Evolutionary conservation across 2,797 vertebrate genomes (phyloP).

Genomic region (Sebastes hubbsi): DNA sequence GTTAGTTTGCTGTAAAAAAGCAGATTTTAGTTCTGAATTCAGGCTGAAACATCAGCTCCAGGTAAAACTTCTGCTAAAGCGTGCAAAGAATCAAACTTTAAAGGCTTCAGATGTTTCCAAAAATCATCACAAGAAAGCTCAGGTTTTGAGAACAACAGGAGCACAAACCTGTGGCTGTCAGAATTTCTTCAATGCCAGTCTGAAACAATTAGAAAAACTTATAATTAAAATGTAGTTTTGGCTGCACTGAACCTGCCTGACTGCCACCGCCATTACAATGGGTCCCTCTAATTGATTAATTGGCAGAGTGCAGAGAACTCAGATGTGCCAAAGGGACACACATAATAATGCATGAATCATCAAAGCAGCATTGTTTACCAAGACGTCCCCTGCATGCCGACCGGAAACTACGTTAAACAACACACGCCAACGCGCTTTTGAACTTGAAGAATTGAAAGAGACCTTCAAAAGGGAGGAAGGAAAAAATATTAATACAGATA

Average conservation of each 20-base stretch:
- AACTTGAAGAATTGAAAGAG: slow-evolving; percentile 49
- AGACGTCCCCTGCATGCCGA: slow-evolving; percentile 50
- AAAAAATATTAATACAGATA: slow-evolving; percentile 20
- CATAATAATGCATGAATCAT: slow-evolving; percentile 31
- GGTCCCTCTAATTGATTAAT: slow-evolving; percentile 41
- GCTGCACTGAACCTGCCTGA: not conserved
- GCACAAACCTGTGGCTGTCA: not conserved
- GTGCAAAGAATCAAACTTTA: not conserved
- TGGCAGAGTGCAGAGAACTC: not conserved
- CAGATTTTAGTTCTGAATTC: not conserved
- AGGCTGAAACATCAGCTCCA: not conserved
- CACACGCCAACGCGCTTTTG: slow-evolving; percentile 72
- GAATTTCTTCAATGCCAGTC: not conserved
- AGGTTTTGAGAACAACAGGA: not conserved
- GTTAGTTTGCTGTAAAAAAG: not conserved
- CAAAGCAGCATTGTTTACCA: slow-evolving; percentile 62
- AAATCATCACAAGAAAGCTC: not conserved
- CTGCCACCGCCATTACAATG: not conserved
- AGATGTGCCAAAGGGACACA: slow-evolving; percentile 1
- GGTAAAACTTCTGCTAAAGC: not conserved
- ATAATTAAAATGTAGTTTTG: not conserved
- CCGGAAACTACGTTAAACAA: slow-evolving; percentile 73
- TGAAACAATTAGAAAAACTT: not conserved
- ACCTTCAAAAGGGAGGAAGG: slow-evolving; percentile 32
- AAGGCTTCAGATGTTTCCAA: not conserved